Percentiles rank a stretch among this genome's conserved stretches.
Evolutionary conservation across 1,140 invertebrate genomes (phyloP).

Genomic region (Harpegnathos saltator): DNA sequence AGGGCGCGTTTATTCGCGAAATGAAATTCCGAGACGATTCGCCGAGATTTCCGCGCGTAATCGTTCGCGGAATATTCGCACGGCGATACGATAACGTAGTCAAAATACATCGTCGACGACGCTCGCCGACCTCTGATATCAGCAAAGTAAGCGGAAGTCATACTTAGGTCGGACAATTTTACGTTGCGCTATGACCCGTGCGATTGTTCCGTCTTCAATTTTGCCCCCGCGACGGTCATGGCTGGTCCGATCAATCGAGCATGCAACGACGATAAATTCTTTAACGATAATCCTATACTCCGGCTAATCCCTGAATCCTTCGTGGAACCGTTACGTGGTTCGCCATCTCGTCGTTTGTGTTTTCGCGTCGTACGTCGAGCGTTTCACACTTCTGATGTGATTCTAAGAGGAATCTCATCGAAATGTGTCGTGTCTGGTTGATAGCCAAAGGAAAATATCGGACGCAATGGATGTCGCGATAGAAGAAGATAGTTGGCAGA

Average conservation of each 20-base stretch:
- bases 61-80: not conserved
- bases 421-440: too few species aligned
- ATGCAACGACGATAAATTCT: constrained; percentile 29
- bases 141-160: constrained; percentile 19
- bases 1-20: not conserved
- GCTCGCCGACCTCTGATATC: constrained; percentile 15
- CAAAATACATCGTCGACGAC: not conserved
- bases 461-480: too few species aligned
- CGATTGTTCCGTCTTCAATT: constrained; percentile 11
- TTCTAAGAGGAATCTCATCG: too few species aligned
- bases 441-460: too few species aligned
- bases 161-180: constrained; percentile 33
- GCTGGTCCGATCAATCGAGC: constrained; percentile 45
- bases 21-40: not conserved
- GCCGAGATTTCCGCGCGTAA: not conserved
- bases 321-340: constrained; percentile 46
- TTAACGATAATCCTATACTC: constrained; percentile 48
- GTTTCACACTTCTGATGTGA: too few species aligned
- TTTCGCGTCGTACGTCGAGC: not conserved
- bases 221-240: not conserved
- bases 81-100: not conserved
- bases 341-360: constrained; percentile 25
- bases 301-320: constrained; percentile 24
- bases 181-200: constrained; percentile 24
- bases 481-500: too few species aligned